Evolutionary conservation across 2,888 invertebrate species (phyloP), one percentile per base, ranked within the genome.

Genomic region (Oscheius sp.): DNA sequence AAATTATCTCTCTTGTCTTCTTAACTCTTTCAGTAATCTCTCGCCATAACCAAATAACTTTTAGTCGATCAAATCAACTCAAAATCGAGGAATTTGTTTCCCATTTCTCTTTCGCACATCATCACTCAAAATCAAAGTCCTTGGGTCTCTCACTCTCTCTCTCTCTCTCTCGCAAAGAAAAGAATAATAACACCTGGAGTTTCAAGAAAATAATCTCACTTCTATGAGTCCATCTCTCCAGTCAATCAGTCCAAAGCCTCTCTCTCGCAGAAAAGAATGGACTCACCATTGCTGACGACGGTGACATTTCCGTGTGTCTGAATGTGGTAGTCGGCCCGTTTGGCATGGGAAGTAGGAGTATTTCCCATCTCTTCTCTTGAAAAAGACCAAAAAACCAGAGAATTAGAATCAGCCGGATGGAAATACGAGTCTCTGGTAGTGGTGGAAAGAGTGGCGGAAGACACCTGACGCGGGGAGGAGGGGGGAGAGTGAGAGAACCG

Each of bases 211-310:
- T n/a, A n/a, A n/a, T n/a, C n/a, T n/a, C n/a, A n/a, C n/a, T n/a
- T n/a, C 10, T 37, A 37, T 37, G 37, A 37, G 37, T 37, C 42
- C 12, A 3, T 3, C 15, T 8, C 20, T 20, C 4, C 55, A n/a
- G 37, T 55, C 37, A 55, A 12, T 5, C 34, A 55, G 33, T 20
- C 34, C n/a, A 15, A 42, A 17, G 12, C 12, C n/a, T n/a, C n/a
- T n/a, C n/a, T n/a, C n/a, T n/a, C n/a, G 52, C 33, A 12, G 20
- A 8, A 17, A 20, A 3, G 20, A 34, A 34, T 12, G 10, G 33
- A 61, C 61, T 5, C 15, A 61, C 61, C 61, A 15, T 61, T 61
- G 42, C 61, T 61, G 61, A 61, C 61, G 61, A 61, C 45, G 20
- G 61, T 61, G 27, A 61, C 61, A 29, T 61, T 25, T 2, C 61